These are phyloP conservation scores for Lasioglossum villosulum DNA, from an alignment of 2,888 invertebrate species.

Conservation along the genomic window DNA sequence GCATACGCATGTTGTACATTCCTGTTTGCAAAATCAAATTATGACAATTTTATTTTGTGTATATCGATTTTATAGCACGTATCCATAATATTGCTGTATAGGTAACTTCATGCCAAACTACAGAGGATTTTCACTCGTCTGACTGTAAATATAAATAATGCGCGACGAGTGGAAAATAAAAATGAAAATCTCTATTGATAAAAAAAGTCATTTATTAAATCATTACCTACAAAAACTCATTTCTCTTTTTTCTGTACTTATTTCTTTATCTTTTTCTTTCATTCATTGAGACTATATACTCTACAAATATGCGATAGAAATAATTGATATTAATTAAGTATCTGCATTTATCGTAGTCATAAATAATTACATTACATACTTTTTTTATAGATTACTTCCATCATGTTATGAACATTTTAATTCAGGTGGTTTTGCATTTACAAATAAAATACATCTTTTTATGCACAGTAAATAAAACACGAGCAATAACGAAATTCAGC, in stretches of 20 bases:
- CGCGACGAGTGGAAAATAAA: background rate
- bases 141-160: background rate
- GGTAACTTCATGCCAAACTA: background rate
- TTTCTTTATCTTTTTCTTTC: background rate
- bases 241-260: conserved; percentile 14
- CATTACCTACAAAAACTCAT: conserved; percentile 37
- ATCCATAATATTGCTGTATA: background rate
- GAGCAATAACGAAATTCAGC: background rate
- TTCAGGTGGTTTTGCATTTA: conserved; percentile 19
- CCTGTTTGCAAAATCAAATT: no score
- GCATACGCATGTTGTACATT: no score
- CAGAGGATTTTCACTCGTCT: background rate
- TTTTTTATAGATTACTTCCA: conserved; percentile 6
- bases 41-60: no score
- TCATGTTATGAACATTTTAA: background rate
- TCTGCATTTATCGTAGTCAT: conserved; percentile 13
- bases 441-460: conserved; percentile 29
- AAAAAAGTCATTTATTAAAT: conserved; percentile 54
- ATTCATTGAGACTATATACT: background rate
- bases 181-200: conserved; percentile 13
- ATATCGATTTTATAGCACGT: no score
- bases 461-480: conserved; percentile 9
- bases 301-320: conserved; percentile 19
- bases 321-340: conserved; percentile 2
- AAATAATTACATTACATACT: conserved; percentile 13